Conservation (phyloP, 1,140 invertebrate genomes). For the Portunus trituberculatus region DNA sequence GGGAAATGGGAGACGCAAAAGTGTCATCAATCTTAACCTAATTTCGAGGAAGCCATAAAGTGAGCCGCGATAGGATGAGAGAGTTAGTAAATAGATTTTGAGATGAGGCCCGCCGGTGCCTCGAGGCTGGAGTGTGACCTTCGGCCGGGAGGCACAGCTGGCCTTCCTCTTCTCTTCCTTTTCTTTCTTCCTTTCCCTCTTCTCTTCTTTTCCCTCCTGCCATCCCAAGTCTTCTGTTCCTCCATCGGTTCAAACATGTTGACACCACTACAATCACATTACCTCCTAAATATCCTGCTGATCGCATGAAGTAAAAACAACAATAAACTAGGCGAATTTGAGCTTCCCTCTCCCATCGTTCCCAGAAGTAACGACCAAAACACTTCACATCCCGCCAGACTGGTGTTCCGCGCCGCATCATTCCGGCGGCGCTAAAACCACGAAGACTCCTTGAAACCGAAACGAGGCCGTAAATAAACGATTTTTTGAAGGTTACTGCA, state of each 20-base stretch:
- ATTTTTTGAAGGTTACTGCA: background rate
- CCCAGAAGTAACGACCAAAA: background rate
- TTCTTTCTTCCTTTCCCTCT: background rate
- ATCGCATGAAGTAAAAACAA: background rate
- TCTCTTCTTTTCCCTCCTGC: background rate
- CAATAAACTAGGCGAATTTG: background rate
- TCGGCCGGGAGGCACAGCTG: background rate
- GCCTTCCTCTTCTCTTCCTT: background rate
- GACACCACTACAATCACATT: background rate
- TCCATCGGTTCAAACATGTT: background rate
- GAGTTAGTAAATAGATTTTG: conserved; percentile 66
- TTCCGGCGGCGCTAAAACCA: background rate
- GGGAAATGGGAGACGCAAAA: conserved; percentile 67
- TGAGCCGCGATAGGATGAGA: conserved; percentile 28
- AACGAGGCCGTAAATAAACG: background rate
- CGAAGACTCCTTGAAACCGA: background rate
- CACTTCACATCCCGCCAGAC: background rate
- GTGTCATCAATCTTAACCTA: conserved; percentile 72
- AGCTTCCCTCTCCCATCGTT: background rate
- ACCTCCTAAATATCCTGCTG: background rate
- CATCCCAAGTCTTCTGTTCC: background rate
- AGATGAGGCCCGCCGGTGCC: background rate
- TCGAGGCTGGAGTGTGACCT: background rate
- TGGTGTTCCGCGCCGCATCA: background rate
- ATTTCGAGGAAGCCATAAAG: conserved; percentile 59